A percentile compares a stretch with the other conserved stretches of the same genome.
Conservation (phyloP, 2,797 vertebrate species). For the Tokudaia muenninki region DNA sequence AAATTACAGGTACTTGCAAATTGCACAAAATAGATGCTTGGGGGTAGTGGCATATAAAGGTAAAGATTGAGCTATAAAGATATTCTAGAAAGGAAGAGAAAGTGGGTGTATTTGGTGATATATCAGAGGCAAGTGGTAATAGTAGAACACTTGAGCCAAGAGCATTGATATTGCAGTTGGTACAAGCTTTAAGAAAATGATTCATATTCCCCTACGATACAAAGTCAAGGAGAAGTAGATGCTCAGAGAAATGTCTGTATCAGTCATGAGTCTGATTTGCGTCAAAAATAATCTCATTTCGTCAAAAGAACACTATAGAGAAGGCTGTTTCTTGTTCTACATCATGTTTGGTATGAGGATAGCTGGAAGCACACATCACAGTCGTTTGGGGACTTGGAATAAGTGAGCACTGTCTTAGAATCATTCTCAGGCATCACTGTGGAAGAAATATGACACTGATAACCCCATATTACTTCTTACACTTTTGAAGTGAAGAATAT, state of each 20-base stretch:
- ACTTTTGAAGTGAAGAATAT: background rate
- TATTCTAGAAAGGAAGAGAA: background rate
- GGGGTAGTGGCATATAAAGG: background rate
- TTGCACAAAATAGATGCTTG: background rate
- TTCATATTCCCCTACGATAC: background rate
- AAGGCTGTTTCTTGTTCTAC: background rate
- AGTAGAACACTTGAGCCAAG: background rate
- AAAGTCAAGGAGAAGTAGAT: background rate
- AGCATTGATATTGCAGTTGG: constrained; percentile 4
- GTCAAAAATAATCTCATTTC: background rate
- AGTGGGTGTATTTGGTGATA: background rate
- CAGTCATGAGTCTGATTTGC: background rate
- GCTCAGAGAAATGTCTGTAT: background rate
- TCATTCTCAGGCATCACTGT: background rate
- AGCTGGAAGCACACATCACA: background rate
- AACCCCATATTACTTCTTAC: background rate
- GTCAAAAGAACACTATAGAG: background rate
- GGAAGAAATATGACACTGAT: background rate
- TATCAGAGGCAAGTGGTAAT: background rate
- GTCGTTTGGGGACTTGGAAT: background rate
- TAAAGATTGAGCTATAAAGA: background rate
- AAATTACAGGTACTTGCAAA: background rate
- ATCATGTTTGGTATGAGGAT: background rate
- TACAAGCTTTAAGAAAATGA: background rate
- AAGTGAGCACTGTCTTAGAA: background rate